These are phyloP conservation scores for Lydus trimaculatus DNA, from an alignment of 2,888 invertebrate genomes.

Conservation along the genomic window DNA sequence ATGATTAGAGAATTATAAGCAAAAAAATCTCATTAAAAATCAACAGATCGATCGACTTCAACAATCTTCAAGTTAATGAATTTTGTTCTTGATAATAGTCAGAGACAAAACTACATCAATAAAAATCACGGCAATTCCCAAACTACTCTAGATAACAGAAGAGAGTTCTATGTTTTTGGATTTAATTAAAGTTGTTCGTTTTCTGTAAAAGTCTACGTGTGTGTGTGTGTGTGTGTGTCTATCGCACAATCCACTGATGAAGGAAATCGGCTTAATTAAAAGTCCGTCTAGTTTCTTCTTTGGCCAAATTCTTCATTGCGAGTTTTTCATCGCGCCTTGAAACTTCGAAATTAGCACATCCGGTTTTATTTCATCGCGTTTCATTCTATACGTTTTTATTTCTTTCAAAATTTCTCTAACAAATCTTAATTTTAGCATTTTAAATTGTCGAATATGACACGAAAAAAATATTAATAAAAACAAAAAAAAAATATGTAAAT, in stretches of 20 bases:
- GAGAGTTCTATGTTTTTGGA: slow-evolving; percentile 1
- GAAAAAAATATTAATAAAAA: not conserved
- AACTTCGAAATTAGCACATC: slow-evolving; percentile 3
- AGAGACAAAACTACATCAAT: not conserved
- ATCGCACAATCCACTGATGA: slow-evolving; percentile 6
- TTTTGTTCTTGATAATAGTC: not conserved
- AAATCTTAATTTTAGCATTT: not conserved
- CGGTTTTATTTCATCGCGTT: not conserved
- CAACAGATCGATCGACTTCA: not conserved
- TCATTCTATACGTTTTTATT: too few species aligned
- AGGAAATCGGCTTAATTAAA: slow-evolving; percentile 10
- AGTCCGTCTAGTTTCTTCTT: slow-evolving; percentile 7
- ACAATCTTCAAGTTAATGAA: not conserved
- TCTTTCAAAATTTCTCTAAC: not conserved
- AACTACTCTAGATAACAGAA: slow-evolving; percentile 5
- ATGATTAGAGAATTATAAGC: not conserved
- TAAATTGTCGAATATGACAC: not conserved
- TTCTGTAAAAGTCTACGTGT: not conserved
- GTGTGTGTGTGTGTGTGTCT: not conserved
- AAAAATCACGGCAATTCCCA: slow-evolving; percentile 6
- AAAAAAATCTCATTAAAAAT: not conserved
- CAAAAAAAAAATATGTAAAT: not conserved
- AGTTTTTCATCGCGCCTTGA: slow-evolving; percentile 1
- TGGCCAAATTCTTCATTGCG: slow-evolving; percentile 7
- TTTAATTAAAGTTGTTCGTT: slow-evolving; percentile 11